Evolutionary conservation across 1,140 invertebrate species (phyloP).

Genomic region (Sycophaga agraensis): DNA sequence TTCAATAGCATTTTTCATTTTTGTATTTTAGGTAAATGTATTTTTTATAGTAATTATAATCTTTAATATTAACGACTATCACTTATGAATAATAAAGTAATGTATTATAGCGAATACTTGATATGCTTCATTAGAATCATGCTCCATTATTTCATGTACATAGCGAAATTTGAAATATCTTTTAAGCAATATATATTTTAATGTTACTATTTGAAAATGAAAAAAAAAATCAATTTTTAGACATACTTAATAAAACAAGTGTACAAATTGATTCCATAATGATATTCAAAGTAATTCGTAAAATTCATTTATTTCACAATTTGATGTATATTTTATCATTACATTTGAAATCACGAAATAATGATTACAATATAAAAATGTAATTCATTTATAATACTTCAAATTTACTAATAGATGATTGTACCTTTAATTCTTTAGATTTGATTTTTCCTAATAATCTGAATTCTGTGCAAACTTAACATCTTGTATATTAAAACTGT

Average conservation of each 20-base stretch:
- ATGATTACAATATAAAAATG: too few relatives aligned
- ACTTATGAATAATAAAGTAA: slow-evolving; percentile 28
- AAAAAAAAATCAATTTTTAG: neutral
- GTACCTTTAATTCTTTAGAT: too few relatives aligned
- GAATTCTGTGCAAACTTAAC: too few relatives aligned
- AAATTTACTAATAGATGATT: too few relatives aligned
- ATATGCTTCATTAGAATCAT: slow-evolving; percentile 14
- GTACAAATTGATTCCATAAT: neutral
- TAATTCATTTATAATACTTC: too few relatives aligned
- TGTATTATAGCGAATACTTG: slow-evolving; percentile 46
- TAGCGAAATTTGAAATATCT: neutral
- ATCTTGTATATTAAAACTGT: too few relatives aligned
- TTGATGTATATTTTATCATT: too few relatives aligned
- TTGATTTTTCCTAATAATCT: too few relatives aligned
- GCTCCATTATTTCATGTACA: slow-evolving; percentile 18
- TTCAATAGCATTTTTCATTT: slow-evolving; percentile 30
- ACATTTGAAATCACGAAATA: too few relatives aligned
- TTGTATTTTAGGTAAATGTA: slow-evolving; percentile 31
- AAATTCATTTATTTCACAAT: slow-evolving; percentile 3
- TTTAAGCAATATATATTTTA: neutral
- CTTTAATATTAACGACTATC: slow-evolving; percentile 25
- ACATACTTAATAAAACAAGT: slow-evolving; percentile 4
- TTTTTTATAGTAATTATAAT: slow-evolving; percentile 30
- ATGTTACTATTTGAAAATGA: neutral
- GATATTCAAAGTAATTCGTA: neutral